Evolutionary conservation across 2,797 vertebrate species (phyloP), one percentile per base, ranked within the genome.

Genomic region (Schizopygopsis pylzovi): DNA sequence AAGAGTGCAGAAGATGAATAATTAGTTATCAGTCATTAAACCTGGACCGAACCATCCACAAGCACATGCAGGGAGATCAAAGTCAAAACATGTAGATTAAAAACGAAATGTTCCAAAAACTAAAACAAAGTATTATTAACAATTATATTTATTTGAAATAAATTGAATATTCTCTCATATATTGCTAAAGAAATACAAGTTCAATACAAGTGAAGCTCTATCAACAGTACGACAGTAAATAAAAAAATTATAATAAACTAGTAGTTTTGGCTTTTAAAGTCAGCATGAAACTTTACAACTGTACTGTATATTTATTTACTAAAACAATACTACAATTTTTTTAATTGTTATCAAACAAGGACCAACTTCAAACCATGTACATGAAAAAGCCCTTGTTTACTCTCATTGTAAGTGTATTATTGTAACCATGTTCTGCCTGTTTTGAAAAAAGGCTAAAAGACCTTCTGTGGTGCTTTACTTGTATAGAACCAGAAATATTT

Each of bases 1-100:
- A 71, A 84, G 41, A 73, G 45, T 7, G n/a, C 25, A 81, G 81
- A 25, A 68, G 39, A 77, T 81, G 47, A 85, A 82, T 54, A 87
- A 79, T 90, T 73, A n/a, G 54, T 81, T 73, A 83, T 68, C 54
- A 54, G 72, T 90, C 78, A 85, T 83, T 76, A 87, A 82, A 54
- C 81, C 52, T 86, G 85, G 59, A 84, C 49, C 52, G 49, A 43
- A 52, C 70, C 72, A 85, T 87, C 86, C 68, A 86, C 41, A 86
- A 65, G n/a, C 16, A 86, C 78, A 84, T 85, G 79, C 87, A 75
- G 41, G 41, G 54, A 45, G 70, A 54, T 67, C 49, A 76, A 20
- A 77, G 10, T 75, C 80, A 77, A 37, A 68, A 77, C 59, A 83
- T 20, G 45, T 33, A 15, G 1, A 10, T 81, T 49, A 15, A 4